phyloP scores from a whole-genome alignment of 1,140 invertebrate species.

The Philaenus spumarius region DNA sequence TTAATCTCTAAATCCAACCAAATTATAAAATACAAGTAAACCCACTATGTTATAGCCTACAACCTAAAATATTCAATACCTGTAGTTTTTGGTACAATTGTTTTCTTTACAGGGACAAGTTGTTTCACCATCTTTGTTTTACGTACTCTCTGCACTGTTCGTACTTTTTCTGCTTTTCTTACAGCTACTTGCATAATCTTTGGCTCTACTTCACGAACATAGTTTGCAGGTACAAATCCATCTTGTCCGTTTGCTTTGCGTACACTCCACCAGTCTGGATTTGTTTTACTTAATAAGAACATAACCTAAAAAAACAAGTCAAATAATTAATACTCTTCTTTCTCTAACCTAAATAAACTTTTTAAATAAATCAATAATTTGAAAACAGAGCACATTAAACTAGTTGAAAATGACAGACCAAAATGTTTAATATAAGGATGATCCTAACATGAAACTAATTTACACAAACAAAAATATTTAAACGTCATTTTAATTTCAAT shows the following conservation, averaged over 20 bases:
- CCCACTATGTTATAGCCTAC: too few species aligned
- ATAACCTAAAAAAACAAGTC: conserved; percentile 59
- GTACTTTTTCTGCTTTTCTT: conserved; percentile 74
- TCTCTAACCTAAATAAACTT: too few species aligned
- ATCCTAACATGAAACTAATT: too few species aligned
- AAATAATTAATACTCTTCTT: too few species aligned
- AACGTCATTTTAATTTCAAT: too few species aligned
- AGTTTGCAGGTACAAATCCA: conserved; percentile 97
- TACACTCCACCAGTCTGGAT: conserved; percentile 98
- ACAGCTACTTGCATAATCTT: conserved; percentile 77
- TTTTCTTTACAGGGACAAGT: conserved; percentile 64
- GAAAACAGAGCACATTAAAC: too few species aligned
- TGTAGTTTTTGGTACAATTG: conserved; percentile 30
- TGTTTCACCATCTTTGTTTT: conserved; percentile 84
- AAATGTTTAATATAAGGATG: too few species aligned
- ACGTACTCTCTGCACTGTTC: conserved; percentile 75
- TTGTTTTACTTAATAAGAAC: conserved; percentile 91
- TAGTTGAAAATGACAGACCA: too few species aligned
- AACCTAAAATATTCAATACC: conserved; percentile 16
- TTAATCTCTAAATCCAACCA: too few species aligned
- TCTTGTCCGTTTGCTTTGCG: conserved; percentile 84
- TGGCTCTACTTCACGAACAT: conserved; percentile 89
- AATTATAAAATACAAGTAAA: not conserved
- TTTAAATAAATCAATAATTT: too few species aligned
- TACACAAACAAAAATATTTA: too few species aligned